These are phyloP conservation scores for Elephantulus edwardii DNA, from an alignment of 2,113 vertebrate genomes.

Conservation along the genomic window DNA sequence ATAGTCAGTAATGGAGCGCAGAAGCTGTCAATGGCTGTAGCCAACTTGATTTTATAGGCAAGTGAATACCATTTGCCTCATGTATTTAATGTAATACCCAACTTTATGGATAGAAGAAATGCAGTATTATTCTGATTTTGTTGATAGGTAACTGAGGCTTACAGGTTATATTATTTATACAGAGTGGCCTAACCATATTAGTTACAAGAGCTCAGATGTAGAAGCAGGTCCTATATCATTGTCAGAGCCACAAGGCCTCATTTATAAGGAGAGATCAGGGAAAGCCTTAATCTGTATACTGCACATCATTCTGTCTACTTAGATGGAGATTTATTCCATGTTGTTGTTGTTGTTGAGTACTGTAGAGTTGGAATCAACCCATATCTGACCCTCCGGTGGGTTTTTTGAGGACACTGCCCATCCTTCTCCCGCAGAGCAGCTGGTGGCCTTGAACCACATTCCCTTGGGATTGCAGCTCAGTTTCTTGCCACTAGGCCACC, in stretches of 20 bases:
- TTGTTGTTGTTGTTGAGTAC: too few species aligned
- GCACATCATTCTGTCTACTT: background rate
- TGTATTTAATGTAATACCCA: background rate
- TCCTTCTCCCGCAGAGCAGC: too few species aligned
- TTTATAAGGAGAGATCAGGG: background rate
- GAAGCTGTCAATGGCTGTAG: background rate
- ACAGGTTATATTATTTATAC: background rate
- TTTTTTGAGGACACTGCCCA: too few species aligned
- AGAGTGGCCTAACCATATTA: background rate
- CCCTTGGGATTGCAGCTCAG: too few species aligned
- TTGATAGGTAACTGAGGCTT: background rate
- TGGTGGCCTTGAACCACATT: too few species aligned
- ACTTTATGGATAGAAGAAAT: background rate
- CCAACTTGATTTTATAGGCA: background rate
- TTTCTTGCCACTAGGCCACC: too few species aligned
- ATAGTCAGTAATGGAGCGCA: background rate
- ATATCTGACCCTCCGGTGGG: too few species aligned
- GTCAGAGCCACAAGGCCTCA: background rate
- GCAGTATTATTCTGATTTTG: background rate
- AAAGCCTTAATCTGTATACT: background rate
- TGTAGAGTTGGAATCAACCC: too few species aligned
- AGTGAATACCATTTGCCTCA: background rate
- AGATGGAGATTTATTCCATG: too few species aligned
- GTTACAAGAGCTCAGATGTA: background rate
- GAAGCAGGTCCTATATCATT: background rate